A percentile compares a stretch with the other conserved stretches of the same genome.
phyloP scores from a whole-genome alignment of 2,797 vertebrate species.

The Myripristis jacobus region DNA sequence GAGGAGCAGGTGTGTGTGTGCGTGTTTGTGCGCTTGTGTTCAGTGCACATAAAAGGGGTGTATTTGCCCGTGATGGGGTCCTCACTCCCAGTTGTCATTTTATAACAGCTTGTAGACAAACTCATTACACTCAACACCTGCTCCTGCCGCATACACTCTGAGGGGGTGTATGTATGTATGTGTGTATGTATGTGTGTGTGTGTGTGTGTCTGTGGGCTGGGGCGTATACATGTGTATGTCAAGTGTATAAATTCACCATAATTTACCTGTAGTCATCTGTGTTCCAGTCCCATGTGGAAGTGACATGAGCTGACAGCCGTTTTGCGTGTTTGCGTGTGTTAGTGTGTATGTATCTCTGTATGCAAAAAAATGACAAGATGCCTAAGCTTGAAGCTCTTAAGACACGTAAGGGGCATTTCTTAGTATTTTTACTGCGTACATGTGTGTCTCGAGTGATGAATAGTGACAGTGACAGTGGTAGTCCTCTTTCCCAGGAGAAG shows the following conservation, averaged over 20 bases:
- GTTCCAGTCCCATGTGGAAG: constrained; percentile 34
- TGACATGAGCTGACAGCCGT: constrained; percentile 18
- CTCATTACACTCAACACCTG: constrained; percentile 78
- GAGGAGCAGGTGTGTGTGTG: constrained; percentile 1
- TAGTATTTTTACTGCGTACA: background rate
- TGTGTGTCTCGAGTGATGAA: constrained; percentile 24
- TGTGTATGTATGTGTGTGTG: background rate
- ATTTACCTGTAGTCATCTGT: constrained; percentile 49
- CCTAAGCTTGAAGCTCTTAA: constrained; percentile 21
- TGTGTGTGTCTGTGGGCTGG: background rate
- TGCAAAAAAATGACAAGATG: background rate
- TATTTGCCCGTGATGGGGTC: constrained; percentile 60
- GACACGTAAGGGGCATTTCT: constrained; percentile 1
- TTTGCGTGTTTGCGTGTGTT: constrained; percentile 5
- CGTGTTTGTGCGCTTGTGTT: constrained; percentile 36
- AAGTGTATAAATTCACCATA: constrained; percentile 46
- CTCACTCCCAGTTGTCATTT: constrained; percentile 76
- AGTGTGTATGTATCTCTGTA: background rate
- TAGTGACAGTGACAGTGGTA: constrained; percentile 21
- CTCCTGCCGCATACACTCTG: constrained; percentile 53
- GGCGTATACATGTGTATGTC: constrained; percentile 27
- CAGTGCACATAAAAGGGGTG: constrained; percentile 33
- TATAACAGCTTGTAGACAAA: constrained; percentile 76
- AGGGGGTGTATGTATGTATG: constrained; percentile 15
- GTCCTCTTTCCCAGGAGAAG: constrained; percentile 26